Base-by-base conservation (phyloP, 2,113 vertebrate species). In the Podilymbus podiceps region DNA sequence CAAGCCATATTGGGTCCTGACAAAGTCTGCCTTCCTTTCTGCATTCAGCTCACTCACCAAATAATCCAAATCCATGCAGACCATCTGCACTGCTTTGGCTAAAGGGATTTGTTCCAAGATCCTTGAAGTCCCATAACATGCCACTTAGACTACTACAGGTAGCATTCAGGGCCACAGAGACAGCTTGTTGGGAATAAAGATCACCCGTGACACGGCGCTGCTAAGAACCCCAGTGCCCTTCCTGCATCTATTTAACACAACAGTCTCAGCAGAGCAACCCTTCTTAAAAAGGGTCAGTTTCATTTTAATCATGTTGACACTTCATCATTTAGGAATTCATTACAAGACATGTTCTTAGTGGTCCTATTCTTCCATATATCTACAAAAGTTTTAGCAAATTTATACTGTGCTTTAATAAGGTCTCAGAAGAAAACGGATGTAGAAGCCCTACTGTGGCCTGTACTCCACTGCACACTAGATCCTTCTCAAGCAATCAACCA, bases 131-230 rank as follows among this genome's bases (percentile, higher is more conserved):
- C 55, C 75, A 4, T 15, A 13, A 59, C 62, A 42, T 4, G 7
- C 31, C 55, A 25, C 44, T 25, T 13, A 24, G 49, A 84, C 23
- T 25, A 24, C 21, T 5, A 24, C 60, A 38, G 56, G 71, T 40
- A 56, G 10, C 42, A 8, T 4, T 42, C 90, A 35, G 42, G 7
- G 31, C 56, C 74, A 49, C 4, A 38, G 69, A 40, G 18, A 60
- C 28, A 53, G 52, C 27, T 53, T 15, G 40, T 4, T 33, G 75
- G 80, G 38, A 71, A 22, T 4, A 21, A 30, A 75, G 56, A 71
- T 31, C 56, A 49, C 2, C 47, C 2, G 0, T 44, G 33, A 19
- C 82, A 52, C 0, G 8, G 63, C 35, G 18, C 1, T 4, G 3
- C 85, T 22, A 2, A 0, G 46, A 11, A 2, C 63, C 52, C 8